Evolutionary conservation across 2,797 vertebrate species (phyloP).

Genomic region (Protosalanx chinensis): DNA sequence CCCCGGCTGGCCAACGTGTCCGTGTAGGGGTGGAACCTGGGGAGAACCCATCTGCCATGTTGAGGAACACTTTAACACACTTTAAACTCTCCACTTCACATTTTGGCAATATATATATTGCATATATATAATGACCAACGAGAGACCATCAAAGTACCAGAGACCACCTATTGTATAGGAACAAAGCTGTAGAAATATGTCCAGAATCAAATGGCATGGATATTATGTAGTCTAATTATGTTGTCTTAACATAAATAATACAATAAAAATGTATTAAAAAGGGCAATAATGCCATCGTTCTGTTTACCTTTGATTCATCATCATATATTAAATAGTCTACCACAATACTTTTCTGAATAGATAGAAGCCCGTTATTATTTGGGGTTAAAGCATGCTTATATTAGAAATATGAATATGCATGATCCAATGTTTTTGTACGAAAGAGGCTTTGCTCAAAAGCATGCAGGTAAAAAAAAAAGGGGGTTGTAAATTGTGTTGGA

Average conservation of each 20-base stretch:
- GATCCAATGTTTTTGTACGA: background rate
- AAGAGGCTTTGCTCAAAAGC: background rate
- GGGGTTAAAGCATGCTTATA: no score
- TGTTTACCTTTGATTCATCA: background rate
- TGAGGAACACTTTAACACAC: background rate
- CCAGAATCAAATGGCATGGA: no score
- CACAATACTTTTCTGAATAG: no score
- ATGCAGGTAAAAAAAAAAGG: background rate
- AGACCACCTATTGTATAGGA: background rate
- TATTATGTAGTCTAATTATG: background rate
- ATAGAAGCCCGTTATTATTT: no score
- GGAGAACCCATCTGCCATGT: background rate
- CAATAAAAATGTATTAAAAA: no score
- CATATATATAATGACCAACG: conserved; percentile 3
- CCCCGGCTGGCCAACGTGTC: conserved; percentile 80
- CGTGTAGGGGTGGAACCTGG: conserved; percentile 48
- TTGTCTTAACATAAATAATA: background rate
- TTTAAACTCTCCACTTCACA: background rate
- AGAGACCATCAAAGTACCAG: conserved; percentile 37
- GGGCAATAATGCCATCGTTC: background rate
- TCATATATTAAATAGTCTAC: no score
- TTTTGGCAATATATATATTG: background rate
- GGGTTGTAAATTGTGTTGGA: background rate
- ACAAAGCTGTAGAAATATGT: no score
- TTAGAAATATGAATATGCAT: background rate